Conservation (phyloP, 1,140 invertebrate species). For the Lepidurus packardi region DNA sequence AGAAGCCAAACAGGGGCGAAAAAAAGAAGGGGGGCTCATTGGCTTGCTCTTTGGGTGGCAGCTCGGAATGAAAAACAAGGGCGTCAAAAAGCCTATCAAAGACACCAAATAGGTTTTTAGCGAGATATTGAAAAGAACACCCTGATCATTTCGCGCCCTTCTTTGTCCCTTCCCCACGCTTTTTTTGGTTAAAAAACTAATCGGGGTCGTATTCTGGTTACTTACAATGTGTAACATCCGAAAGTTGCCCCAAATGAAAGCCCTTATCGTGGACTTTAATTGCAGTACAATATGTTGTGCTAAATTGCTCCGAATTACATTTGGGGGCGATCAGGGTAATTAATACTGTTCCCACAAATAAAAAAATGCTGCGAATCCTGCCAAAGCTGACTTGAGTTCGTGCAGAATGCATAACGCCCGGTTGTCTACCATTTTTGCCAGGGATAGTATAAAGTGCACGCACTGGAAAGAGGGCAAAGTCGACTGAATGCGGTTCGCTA, state of each 20-base stretch:
- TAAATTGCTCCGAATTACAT: background rate
- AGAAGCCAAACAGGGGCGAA: conserved; percentile 3
- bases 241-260: no score
- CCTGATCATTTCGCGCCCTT: background rate
- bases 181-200: background rate
- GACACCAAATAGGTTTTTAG: background rate
- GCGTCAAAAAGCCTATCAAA: conserved; percentile 9
- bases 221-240: no score
- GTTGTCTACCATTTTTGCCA: background rate
- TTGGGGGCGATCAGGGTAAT: background rate
- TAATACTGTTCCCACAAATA: background rate
- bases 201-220: no score
- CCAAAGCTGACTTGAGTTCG: background rate
- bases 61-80: conserved; percentile 10
- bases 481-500: background rate
- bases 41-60: background rate
- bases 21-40: background rate
- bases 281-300: background rate
- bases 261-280: no score
- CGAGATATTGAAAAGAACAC: background rate
- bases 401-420: background rate
- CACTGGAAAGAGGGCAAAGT: background rate
- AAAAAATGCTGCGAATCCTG: background rate
- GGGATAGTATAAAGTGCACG: background rate
- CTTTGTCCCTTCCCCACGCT: background rate